Percentiles rank a stretch among this genome's conserved stretches.
These are phyloP conservation scores for Chiloscyllium plagiosum DNA, from an alignment of 2,113 vertebrate species.

Conservation along the genomic window DNA sequence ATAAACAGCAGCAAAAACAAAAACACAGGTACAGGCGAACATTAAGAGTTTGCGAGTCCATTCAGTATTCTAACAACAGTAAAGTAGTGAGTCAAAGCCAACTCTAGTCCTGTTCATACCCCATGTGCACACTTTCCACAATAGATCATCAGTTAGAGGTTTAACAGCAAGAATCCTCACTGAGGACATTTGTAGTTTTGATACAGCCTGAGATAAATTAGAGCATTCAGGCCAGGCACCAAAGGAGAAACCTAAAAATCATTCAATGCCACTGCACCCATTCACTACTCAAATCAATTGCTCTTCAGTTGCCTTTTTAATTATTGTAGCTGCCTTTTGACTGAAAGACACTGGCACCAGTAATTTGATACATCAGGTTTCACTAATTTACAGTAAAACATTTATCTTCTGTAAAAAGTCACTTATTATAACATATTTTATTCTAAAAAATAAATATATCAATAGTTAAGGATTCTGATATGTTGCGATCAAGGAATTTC, in stretches of 20 bases:
- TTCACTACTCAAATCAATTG: background rate
- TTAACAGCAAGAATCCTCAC: background rate
- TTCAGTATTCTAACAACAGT: too few relatives aligned
- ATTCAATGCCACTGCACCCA: background rate
- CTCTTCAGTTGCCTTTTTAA: background rate
- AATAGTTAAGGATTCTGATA: background rate
- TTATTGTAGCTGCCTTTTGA: background rate
- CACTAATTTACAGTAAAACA: background rate
- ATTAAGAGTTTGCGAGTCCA: too few relatives aligned
- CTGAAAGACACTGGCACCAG: background rate
- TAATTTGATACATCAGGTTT: background rate
- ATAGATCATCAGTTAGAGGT: background rate
- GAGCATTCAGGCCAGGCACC: background rate
- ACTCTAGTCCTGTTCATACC: background rate
- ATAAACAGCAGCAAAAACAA: too few relatives aligned
- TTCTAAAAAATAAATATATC: background rate
- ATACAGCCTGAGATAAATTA: background rate
- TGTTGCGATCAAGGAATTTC: background rate
- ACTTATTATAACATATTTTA: background rate
- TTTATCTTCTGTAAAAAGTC: background rate
- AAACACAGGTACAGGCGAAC: too few relatives aligned
- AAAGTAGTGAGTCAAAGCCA: background rate
- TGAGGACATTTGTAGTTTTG: background rate
- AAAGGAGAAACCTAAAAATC: background rate
- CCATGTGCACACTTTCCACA: background rate